Base-by-base conservation (phyloP, 2,888 invertebrate genomes). In the Artemia sinica region DNA sequence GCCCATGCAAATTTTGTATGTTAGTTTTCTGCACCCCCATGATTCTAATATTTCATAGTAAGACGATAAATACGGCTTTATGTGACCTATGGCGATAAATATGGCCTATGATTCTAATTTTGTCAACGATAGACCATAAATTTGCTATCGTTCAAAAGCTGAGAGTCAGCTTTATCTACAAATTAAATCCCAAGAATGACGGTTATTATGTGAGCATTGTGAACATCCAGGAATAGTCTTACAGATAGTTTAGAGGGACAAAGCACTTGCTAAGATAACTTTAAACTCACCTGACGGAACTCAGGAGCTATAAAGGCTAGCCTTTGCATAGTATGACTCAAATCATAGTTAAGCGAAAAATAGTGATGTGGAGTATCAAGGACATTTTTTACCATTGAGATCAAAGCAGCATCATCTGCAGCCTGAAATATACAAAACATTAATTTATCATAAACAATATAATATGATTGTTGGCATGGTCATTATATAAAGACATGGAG, bases 321-420 rank as follows among this genome's bases (percentile, higher is more conserved):
- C 72, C 93, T 81, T 78, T 98, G 96, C 77, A 93, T 82, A 0
- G 91, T 84, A 78, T 95, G 94, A 48, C 92, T 91, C 69, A 98
- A 79, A 79, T 98, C 97, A 76, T 91, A 92, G 1, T 89, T 87
- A 75, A 92, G 90, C 14, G 94, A 95, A 80, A 91, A 97, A 80
- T 95, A 98, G 74, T 90, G 89, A 74, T 86, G 85, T 1, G 92
- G 91, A 1, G 89, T 88, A 58, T 86, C 84, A 69, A 98, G 80
- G 0, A 91, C 87, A 70, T 83, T 81, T 70, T 88, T 86, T 12
- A 97, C 76, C 91, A 98, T 90, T 8, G 84, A 83, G 74, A 93
- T 80, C 76, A 96, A 97, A 8, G 82, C 82, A 71, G 83, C 84
- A 79, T 97, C 94, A 77, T 90, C 87, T 72, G 86, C 83, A 73